Evolutionary conservation across 1,140 invertebrate species (phyloP).

Genomic region (Paracyclopina nana): DNA sequence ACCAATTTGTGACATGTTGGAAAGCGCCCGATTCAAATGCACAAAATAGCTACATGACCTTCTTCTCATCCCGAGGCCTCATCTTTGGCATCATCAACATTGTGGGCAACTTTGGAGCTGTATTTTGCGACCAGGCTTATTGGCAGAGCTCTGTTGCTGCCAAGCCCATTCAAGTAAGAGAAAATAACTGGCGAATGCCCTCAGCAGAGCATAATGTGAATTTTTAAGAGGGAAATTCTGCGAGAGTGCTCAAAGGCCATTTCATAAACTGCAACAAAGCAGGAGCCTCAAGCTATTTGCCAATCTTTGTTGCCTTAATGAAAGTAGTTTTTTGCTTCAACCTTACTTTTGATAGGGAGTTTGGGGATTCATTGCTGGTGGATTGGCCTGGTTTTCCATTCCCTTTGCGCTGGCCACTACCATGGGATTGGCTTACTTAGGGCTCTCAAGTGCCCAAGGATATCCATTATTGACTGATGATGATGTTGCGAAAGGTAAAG

Average conservation of each 20-base stretch:
- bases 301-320: not conserved
- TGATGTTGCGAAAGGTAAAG: conserved; percentile 24
- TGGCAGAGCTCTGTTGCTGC: conserved; percentile 28
- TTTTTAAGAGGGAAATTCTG: no score
- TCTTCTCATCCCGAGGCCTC: conserved; percentile 24
- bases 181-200: not conserved
- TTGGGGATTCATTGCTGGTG: conserved; percentile 26
- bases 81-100: conserved; percentile 28
- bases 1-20: conserved; percentile 18
- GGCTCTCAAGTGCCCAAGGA: conserved; percentile 22
- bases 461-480: conserved; percentile 20
- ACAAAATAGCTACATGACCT: conserved; percentile 24
- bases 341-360: no score
- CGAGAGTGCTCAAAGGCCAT: no score
- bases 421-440: conserved; percentile 27
- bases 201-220: not conserved
- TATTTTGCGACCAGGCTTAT: conserved; percentile 29
- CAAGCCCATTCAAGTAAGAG: conserved; percentile 24
- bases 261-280: no score
- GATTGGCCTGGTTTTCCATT: conserved; percentile 28
- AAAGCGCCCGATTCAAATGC: conserved; percentile 23
- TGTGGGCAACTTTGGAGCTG: conserved; percentile 28
- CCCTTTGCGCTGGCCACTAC: conserved; percentile 28
- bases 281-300: not conserved
- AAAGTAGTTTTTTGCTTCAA: not conserved